phyloP scores from a whole-genome alignment of 2,797 vertebrate genomes.

The Coluber constrictor region DNA sequence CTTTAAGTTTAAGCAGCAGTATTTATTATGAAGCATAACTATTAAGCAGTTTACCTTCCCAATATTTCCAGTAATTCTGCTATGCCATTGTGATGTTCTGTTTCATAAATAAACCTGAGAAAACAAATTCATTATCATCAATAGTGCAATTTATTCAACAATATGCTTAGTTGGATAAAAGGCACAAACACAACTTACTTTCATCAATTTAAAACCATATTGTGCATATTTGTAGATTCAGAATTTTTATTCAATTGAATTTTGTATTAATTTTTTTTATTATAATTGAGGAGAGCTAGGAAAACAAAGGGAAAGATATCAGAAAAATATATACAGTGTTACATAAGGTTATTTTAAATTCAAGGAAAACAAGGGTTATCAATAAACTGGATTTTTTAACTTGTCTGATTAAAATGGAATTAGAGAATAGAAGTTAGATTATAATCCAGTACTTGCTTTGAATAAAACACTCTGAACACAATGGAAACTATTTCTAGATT shows the following conservation, averaged over 20 bases:
- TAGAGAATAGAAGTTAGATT: not conserved
- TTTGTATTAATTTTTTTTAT: not conserved
- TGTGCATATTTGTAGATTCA: not conserved
- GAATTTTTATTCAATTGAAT: not conserved
- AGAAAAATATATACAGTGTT: not conserved
- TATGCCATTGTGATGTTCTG: conserved; percentile 98
- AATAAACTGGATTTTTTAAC: not conserved
- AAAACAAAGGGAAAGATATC: not conserved
- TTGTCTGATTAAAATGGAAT: not conserved
- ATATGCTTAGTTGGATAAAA: not conserved
- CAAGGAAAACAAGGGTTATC: not conserved
- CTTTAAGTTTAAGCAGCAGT: not conserved
- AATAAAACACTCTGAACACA: not conserved
- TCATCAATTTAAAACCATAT: not conserved
- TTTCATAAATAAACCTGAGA: conserved; percentile 98
- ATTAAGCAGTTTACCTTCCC: conserved; percentile 81
- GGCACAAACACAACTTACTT: not conserved
- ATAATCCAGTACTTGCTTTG: not conserved
- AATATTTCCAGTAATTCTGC: conserved; percentile 98
- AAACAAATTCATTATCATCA: conserved; percentile 26
- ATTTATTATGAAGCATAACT: conserved; percentile 25
- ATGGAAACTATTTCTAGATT: not conserved
- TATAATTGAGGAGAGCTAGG: not conserved
- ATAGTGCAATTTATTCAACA: not conserved
- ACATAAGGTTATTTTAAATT: not conserved